Base-by-base conservation (phyloP, 2,797 vertebrate genomes). In the Lophotriccus pileatus region DNA sequence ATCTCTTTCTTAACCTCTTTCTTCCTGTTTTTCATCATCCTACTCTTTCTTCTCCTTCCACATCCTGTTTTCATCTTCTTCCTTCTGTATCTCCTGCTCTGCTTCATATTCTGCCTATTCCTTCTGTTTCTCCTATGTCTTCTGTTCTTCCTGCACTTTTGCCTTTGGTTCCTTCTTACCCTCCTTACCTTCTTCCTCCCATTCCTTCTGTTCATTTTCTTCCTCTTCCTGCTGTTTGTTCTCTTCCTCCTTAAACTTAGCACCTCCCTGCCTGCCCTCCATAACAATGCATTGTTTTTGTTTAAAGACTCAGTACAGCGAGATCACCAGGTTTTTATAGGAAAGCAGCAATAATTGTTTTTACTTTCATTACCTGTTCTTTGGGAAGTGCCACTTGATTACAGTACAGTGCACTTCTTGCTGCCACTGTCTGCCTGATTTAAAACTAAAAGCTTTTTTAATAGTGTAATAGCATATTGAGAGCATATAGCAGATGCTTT, bases 231-330 rank as follows among this genome's bases (percentile, higher is more conserved):
- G 39, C 25, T 66, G 1, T 34, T 63, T 25, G 20, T 44, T 72
- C 76, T 36, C 21, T 44, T 70, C 19, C 6, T 6, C 22, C 66
- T 77, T 50, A 50, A 50, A 50, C 7, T 53, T 79, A 18, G 6
- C 30, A 69, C 17, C 14, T 89, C 23, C 36, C 25, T 0, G 0
- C 49, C 47, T 56, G 36, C 12, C 8, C 8, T 32, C 22, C 1
- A 0, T 67, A 62, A 55, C 44, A 34, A 12, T n/a, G 32, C 22
- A 4, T 21, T 28, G n/a, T 0, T 23, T 30, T 49, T 68, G 12
- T 47, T 27, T 55, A 20, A 78, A 55, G 44, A 68, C 27, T 37
- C 12, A 4, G 15, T 82, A 41, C 12, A 32, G 6, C 17, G 30
- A 59, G 10, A 43, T 87, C 11, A 36, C 37, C 6, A 18, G 30